Evolutionary conservation across 2,797 vertebrate genomes (phyloP).

Genomic region (Lycodopsis pacificus): DNA sequence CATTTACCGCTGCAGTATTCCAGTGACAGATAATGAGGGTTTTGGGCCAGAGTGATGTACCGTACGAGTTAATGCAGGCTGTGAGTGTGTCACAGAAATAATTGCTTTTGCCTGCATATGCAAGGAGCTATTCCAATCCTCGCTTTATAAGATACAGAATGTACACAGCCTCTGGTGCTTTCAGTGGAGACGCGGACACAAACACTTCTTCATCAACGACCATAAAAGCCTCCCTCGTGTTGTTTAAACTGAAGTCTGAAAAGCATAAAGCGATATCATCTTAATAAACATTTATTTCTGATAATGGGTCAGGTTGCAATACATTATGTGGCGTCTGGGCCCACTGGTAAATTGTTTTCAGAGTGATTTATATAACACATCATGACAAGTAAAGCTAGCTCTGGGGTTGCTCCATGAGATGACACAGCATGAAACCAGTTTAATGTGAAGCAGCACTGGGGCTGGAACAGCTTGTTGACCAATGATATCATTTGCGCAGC

Average conservation of each 20-base stretch:
- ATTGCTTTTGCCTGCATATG: conserved; percentile 55
- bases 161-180: conserved; percentile 35
- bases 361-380: background rate
- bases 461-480: conserved; percentile 17
- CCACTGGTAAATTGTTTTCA: background rate
- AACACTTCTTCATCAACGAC: conserved; percentile 17
- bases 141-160: conserved; percentile 26
- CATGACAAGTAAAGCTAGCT: background rate
- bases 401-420: background rate
- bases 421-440: conserved; percentile 2
- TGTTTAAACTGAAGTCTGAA: conserved; percentile 20
- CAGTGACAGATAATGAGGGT: conserved; percentile 56
- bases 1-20: conserved; percentile 57
- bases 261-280: background rate
- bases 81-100: conserved; percentile 54
- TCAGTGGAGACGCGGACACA: conserved; percentile 23
- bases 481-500: conserved; percentile 13
- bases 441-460: background rate
- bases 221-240: background rate
- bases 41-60: conserved; percentile 54
- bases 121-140: conserved; percentile 45
- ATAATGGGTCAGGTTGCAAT: background rate
- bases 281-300: background rate
- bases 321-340: too few relatives aligned
- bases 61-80: conserved; percentile 56